Conservation (phyloP, 2,113 vertebrate species). For the Calyptomena viridis region DNA sequence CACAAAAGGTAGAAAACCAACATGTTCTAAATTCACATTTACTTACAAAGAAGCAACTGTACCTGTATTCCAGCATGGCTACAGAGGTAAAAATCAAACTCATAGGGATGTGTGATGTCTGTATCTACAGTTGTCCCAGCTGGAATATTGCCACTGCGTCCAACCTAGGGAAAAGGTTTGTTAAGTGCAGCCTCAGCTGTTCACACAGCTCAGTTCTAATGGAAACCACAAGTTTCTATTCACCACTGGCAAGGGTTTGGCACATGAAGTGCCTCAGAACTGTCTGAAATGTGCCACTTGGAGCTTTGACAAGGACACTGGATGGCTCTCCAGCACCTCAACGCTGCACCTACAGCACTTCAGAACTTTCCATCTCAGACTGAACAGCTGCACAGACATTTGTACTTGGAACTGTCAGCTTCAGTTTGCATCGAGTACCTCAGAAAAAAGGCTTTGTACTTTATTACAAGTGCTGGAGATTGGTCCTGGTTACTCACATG, state of each 20-base stretch:
- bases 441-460: not conserved
- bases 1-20: not conserved
- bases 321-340: not conserved
- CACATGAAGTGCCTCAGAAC: not conserved
- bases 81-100: constrained; percentile 99
- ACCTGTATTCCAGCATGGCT: constrained; percentile 99
- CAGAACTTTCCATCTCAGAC: not conserved
- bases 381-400: not conserved
- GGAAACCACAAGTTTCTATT: not conserved
- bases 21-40: not conserved
- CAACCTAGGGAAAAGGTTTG: constrained; percentile 77
- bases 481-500: not conserved
- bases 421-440: not conserved
- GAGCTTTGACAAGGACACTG: not conserved
- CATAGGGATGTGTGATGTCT: constrained; percentile 96
- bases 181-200: not conserved
- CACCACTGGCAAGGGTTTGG: not conserved
- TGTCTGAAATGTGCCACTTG: not conserved
- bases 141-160: constrained; percentile 98
- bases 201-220: not conserved
- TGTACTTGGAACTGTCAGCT: not conserved
- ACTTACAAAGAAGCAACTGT: not conserved
- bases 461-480: not conserved
- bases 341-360: not conserved
- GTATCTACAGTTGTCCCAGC: constrained; percentile 98